A percentile compares a stretch with the other conserved stretches of the same genome.
These are phyloP conservation scores for Paraplagusia blochii DNA, from an alignment of 2,113 vertebrate species.

Conservation along the genomic window DNA sequence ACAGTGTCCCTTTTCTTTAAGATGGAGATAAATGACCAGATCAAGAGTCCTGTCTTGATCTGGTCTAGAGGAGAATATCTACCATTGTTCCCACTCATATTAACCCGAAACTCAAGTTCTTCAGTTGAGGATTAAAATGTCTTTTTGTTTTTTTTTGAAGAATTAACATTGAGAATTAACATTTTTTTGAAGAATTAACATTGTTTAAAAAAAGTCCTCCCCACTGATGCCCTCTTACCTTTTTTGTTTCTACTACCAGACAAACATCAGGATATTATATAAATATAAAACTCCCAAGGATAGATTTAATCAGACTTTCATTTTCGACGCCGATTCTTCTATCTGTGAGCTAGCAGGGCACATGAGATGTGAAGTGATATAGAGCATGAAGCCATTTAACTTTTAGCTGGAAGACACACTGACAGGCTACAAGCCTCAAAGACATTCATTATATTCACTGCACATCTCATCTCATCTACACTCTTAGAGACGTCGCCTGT, in stretches of 20 bases:
- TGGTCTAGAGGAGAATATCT: no score
- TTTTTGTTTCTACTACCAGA: background rate
- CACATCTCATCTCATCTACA: background rate
- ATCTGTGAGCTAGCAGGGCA: slow-evolving; percentile 45
- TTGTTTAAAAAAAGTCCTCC: no score
- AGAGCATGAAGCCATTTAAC: slow-evolving; percentile 71
- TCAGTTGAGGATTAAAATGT: no score
- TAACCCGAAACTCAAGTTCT: no score
- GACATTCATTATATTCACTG: slow-evolving; percentile 34
- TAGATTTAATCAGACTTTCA: slow-evolving; percentile 46
- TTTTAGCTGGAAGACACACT: slow-evolving; percentile 46
- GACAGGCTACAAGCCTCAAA: slow-evolving; percentile 33
- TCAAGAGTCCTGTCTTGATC: no score
- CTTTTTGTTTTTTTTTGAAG: no score
- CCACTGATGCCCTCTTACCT: no score
- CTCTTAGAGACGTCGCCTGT: background rate
- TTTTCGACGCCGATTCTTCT: slow-evolving; percentile 39
- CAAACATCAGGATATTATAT: background rate
- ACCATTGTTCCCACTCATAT: no score
- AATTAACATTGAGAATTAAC: no score
- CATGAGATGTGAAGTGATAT: slow-evolving; percentile 62
- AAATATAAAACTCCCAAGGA: slow-evolving; percentile 11
- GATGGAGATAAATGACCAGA: no score
- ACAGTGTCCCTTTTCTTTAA: no score
- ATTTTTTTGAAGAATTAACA: no score